phyloP scores from a whole-genome alignment of 2,797 vertebrate species.

The Pachyuromys duprasi region DNA sequence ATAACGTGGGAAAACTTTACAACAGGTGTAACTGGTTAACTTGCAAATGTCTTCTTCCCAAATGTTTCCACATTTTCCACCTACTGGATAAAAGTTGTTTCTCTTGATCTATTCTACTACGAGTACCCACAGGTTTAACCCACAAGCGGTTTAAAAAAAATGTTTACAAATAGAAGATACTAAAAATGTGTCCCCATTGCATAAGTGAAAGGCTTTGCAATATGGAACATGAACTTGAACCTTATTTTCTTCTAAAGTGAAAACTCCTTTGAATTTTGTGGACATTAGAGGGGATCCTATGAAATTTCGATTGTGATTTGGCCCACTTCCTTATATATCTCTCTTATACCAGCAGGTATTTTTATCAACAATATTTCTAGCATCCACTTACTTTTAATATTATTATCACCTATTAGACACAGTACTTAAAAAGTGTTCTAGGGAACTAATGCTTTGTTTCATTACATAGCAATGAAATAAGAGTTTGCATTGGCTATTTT shows the following conservation, averaged over 20 bases:
- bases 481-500: conserved; percentile 1
- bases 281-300: neutral
- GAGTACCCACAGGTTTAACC: neutral
- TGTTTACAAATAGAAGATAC: neutral
- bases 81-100: neutral
- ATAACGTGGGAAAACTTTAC: neutral
- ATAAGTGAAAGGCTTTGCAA: neutral
- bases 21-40: neutral
- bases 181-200: neutral
- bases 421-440: conserved; percentile 37
- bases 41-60: neutral
- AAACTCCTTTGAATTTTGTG: neutral
- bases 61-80: neutral
- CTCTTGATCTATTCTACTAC: neutral
- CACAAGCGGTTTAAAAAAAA: neutral
- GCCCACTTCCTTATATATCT: neutral
- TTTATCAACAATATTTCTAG: conserved; percentile 20
- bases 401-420: neutral
- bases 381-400: neutral
- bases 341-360: neutral
- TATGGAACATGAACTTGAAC: neutral
- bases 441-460: conserved; percentile 24
- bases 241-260: neutral
- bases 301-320: conserved; percentile 15
- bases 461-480: conserved; percentile 29